These are phyloP conservation scores for Lordiphosa clarofinis DNA, from an alignment of 1,140 invertebrate species.

Conservation along the genomic window DNA sequence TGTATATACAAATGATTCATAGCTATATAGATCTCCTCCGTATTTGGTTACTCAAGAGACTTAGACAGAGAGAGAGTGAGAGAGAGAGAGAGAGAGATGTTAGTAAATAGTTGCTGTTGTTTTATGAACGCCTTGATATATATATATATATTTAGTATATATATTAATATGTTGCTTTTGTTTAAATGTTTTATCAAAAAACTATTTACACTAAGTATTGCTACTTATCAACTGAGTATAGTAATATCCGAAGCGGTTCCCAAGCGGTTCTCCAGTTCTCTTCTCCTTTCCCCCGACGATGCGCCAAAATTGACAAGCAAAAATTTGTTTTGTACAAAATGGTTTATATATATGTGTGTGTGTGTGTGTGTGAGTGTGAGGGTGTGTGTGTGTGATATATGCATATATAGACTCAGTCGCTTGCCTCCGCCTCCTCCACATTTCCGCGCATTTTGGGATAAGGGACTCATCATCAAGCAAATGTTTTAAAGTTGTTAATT, in stretches of 20 bases:
- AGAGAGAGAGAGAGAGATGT: slow-evolving; percentile 4
- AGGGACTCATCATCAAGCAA: slow-evolving; percentile 20
- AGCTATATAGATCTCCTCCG: no score
- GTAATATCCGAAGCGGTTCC: slow-evolving; percentile 71
- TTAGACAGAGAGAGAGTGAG: no score
- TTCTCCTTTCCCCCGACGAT: slow-evolving; percentile 10
- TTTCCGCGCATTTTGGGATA: no score
- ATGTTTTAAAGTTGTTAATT: slow-evolving; percentile 10
- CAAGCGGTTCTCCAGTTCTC: slow-evolving; percentile 9
- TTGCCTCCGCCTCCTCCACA: slow-evolving; percentile 1
- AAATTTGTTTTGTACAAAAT: slow-evolving; percentile 12
- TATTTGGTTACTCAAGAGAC: no score
- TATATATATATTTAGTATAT: slow-evolving; percentile 17
- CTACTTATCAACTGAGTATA: slow-evolving; percentile 69
- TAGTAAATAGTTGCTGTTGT: slow-evolving; percentile 10
- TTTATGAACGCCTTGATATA: slow-evolving; percentile 13
- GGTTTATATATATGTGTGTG: slow-evolving; percentile 12
- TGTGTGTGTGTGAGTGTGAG: slow-evolving; percentile 24
- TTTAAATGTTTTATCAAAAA: slow-evolving; percentile 51
- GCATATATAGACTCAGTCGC: slow-evolving; percentile 59
- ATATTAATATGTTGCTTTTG: slow-evolving; percentile 24
- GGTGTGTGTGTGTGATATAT: slow-evolving; percentile 19
- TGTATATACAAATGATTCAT: no score
- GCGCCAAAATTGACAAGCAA: slow-evolving; percentile 25
- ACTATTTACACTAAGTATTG: slow-evolving; percentile 60